Conservation (phyloP, 2,888 invertebrate species). For the Seira ritae region DNA sequence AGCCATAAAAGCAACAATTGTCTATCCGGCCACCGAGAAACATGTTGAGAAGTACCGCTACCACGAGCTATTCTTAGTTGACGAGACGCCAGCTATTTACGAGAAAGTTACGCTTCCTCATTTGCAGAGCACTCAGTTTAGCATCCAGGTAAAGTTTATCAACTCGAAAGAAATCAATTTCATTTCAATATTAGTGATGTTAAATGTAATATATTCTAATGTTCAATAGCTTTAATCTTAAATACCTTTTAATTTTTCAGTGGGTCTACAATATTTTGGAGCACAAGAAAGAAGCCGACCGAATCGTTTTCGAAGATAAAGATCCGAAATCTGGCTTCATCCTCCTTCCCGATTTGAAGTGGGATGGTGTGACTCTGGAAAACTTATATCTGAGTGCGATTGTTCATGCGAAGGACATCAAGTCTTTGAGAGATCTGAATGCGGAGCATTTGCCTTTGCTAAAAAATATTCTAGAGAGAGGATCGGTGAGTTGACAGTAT, state of each 20-base stretch:
- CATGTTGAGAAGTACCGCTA: conserved; percentile 91
- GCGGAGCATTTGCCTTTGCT: conserved; percentile 87
- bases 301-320: conserved; percentile 88
- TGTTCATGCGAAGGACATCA: conserved; percentile 83
- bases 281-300: conserved; percentile 91
- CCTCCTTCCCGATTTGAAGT: conserved; percentile 95
- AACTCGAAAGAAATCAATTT: too few relatives aligned
- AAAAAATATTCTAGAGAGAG: conserved; percentile 86
- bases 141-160: conserved; percentile 82
- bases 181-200: too few relatives aligned
- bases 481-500: conserved; percentile 79
- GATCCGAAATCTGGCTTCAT: conserved; percentile 90
- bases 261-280: conserved; percentile 98
- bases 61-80: conserved; percentile 85
- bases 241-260: conserved; percentile 78
- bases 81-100: conserved; percentile 91
- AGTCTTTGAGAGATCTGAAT: conserved; percentile 90
- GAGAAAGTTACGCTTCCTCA: conserved; percentile 86
- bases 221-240: neutral
- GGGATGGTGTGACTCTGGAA: conserved; percentile 88
- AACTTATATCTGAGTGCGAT: conserved; percentile 92
- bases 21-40: conserved; percentile 95
- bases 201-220: too few relatives aligned
- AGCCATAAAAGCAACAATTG: conserved; percentile 91
- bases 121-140: conserved; percentile 84